Evolutionary conservation across 2,797 vertebrate genomes (phyloP).

Genomic region (Sebastes minor): DNA sequence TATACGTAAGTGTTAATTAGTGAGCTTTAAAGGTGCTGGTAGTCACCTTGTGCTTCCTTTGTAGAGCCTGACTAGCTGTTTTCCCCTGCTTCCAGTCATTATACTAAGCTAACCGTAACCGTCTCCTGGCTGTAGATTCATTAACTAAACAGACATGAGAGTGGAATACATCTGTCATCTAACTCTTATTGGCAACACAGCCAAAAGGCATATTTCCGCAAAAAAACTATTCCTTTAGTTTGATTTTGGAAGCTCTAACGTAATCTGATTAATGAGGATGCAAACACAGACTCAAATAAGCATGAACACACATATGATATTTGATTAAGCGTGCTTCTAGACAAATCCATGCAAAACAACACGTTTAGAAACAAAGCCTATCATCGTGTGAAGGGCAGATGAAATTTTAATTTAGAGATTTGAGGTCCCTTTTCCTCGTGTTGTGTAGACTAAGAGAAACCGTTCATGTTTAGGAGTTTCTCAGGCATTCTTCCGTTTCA

Average conservation of each 20-base stretch:
- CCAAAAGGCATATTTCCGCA: background rate
- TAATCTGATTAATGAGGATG: background rate
- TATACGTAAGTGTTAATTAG: background rate
- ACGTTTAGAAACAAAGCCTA: background rate
- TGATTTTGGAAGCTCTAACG: background rate
- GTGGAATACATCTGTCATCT: background rate
- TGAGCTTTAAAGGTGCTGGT: background rate
- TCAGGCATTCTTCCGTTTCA: background rate
- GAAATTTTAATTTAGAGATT: background rate
- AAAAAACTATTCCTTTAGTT: background rate
- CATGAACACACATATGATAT: background rate
- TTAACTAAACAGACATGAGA: background rate
- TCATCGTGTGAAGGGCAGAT: background rate
- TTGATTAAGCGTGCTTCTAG: conserved; percentile 14
- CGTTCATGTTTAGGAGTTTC: background rate
- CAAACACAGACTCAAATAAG: conserved; percentile 7
- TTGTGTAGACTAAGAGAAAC: background rate
- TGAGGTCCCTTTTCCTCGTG: background rate
- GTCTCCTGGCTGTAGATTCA: background rate
- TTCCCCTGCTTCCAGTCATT: background rate
- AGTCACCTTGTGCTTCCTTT: background rate
- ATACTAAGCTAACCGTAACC: background rate
- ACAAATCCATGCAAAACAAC: conserved; percentile 40
- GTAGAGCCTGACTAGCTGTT: background rate
- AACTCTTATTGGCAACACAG: background rate